Base-by-base conservation (phyloP, 2,797 vertebrate genomes). In the Thripadectes ignobilis region DNA sequence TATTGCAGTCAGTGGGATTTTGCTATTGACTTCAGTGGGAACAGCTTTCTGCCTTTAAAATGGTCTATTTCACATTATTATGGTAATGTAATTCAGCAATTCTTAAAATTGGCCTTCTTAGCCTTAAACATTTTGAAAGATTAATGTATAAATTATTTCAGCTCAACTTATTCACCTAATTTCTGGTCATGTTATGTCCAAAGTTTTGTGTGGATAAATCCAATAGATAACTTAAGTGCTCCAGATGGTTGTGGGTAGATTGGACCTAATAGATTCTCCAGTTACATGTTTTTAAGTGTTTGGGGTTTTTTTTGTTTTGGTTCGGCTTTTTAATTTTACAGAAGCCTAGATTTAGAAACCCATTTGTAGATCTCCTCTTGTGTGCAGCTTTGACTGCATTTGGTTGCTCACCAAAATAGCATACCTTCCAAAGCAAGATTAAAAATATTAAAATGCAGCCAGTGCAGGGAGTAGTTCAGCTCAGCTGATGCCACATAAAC, bases 371-470 rank as follows among this genome's bases (percentile, higher is more conserved):
- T 58, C 81, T 81, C 51, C 83, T 95, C 92, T 95, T 93, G 83
- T 91, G 65, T 94, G 65, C 90, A 93, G 43, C 67, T 95, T 89
- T 77, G 61, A 54, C 77, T 88, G 91, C 82, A 89, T 94, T 92
- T 94, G 78, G 52, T 94, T 95, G 88, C 85, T 92, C 73, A 94
- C 84, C 85, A 95, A 94, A 96, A 97, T 83, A 97, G 94, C 36
- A 41, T 65, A 91, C 51, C 55, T 95, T 93, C 69, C 79, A 81
- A 92, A 89, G 73, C 71, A 91, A 91, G 76, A 61, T 92, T 94
- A 96, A 93, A 95, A 93, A 92, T 95, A 94, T 87, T 92, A 92
- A 96, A 72, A 94, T 95, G 87, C 73, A 96, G 88, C 78, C 93
- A 89, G 81, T 75, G 65, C 57, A 95, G 46, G 69, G 91, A 95